Conservation (phyloP, 2,797 vertebrate genomes). For the Malurus leucopterus region DNA sequence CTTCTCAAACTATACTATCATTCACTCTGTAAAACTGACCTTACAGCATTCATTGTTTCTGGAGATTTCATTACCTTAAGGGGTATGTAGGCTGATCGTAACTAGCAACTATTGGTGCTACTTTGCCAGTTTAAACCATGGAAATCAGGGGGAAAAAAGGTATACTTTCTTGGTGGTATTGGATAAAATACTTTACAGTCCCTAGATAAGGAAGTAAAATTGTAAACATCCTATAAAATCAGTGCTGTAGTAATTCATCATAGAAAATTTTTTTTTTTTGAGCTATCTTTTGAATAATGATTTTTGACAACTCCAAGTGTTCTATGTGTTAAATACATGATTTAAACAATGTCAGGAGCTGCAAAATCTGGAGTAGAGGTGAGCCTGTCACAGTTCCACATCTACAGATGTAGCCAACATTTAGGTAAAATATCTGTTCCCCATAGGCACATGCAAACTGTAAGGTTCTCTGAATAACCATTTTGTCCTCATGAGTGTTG, state of each 20-base stretch:
- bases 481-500: accelerated
- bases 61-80: neutral
- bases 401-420: neutral
- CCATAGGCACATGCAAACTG: too few relatives aligned
- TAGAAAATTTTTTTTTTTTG: neutral
- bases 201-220: neutral
- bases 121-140: neutral
- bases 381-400: neutral
- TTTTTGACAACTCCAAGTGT: neutral
- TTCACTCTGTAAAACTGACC: neutral
- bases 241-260: neutral
- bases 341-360: neutral
- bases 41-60: neutral
- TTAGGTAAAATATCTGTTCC: neutral
- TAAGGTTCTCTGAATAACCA: neutral
- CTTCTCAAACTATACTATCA: neutral
- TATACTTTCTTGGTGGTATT: neutral
- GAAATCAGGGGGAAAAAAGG: too few relatives aligned
- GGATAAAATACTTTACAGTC: neutral
- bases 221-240: neutral
- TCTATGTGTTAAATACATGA: neutral
- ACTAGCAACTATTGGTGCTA: neutral
- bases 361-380: neutral
- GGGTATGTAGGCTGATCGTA: neutral
- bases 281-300: neutral